Conservation (phyloP, 2,888 invertebrate genomes). For the Calephelis perditalis region DNA sequence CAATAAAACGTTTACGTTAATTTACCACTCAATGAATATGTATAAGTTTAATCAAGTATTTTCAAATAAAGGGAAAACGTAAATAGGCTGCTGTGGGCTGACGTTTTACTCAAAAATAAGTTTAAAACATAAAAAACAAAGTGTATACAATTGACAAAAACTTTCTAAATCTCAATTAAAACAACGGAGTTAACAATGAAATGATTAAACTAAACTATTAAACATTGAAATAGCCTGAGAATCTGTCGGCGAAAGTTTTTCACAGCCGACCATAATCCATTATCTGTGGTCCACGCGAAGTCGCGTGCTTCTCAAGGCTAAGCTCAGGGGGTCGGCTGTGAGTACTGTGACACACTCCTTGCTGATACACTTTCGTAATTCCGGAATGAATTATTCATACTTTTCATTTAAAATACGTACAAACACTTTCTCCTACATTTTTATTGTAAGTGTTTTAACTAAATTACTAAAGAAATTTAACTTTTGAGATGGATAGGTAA, state of each 20-base stretch:
- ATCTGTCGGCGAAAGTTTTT: conserved; percentile 19
- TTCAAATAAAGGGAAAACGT: too few species aligned
- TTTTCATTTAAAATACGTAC: too few species aligned
- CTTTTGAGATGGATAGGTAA: too few species aligned
- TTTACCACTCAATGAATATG: too few species aligned
- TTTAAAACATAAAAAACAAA: not conserved
- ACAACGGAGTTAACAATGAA: conserved; percentile 5
- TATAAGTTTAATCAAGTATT: too few species aligned
- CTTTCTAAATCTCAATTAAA: conserved; percentile 13
- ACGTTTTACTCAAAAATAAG: too few species aligned
- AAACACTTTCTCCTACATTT: too few species aligned
- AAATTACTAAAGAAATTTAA: too few species aligned
- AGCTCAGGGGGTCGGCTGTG: not conserved
- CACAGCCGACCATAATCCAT: conserved; percentile 26
- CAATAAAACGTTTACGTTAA: too few species aligned
- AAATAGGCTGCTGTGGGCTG: too few species aligned
- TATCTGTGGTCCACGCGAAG: conserved; percentile 50
- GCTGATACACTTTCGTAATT: conserved; percentile 15
- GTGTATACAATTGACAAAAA: conserved; percentile 2
- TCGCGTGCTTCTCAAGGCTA: conserved; percentile 41
- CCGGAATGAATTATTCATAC: conserved; percentile 3
- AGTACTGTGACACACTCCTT: conserved; percentile 8
- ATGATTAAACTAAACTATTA: conserved; percentile 12
- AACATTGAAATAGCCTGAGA: conserved; percentile 14
- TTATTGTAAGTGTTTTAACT: too few species aligned